Evolutionary conservation across 2,113 vertebrate species (phyloP), one percentile per base, ranked within the genome.

Genomic region (Oncorhynchus mykiss): DNA sequence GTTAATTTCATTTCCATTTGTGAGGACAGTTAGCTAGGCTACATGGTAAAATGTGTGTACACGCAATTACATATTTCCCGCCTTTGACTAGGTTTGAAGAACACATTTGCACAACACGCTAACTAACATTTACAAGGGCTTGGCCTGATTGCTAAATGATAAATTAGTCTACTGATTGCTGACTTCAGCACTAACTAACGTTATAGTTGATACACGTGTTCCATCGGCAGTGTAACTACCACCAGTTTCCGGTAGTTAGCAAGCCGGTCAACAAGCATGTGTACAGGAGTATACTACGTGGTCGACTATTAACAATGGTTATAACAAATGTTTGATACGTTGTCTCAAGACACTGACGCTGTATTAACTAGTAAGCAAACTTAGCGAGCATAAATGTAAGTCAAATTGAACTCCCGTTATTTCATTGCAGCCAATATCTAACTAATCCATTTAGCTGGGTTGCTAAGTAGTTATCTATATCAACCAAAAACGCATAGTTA

Each of bases 191-290:
- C 75, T 2, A 45, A 45, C 39, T 45, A 34, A 79, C 64, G 75
- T 85, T 81, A 84, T 81, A 80, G 89, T 79, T 78, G 74, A 87
- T 87, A 91, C 90, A 92, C 91, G 89, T 92, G 91, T 91, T 92
- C 85, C 86, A 82, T 76, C 72, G 79, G 69, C 80, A 66, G 16
- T 1, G 16, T 5, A 75, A 72, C 39, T 12, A 45, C 39, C 78
- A 71, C 80, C 59, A 60, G 86, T 90, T 91, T 92, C 88, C 87
- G 82, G 83, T 86, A 68, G 31, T 2, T 45, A 11, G 39, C 31
- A 34, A 34, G 7, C 67, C 29, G 29, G 31, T 34, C 29, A 16
- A 11, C 9, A 39, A 20, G 20, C 67, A 68, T 62, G 31, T 68
- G 29, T 68, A 20, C 31, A 34, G 31, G 5, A 34, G 14, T 3